These are phyloP conservation scores for Myodes glareolus DNA, from an alignment of 2,113 vertebrate genomes.

Conservation along the genomic window DNA sequence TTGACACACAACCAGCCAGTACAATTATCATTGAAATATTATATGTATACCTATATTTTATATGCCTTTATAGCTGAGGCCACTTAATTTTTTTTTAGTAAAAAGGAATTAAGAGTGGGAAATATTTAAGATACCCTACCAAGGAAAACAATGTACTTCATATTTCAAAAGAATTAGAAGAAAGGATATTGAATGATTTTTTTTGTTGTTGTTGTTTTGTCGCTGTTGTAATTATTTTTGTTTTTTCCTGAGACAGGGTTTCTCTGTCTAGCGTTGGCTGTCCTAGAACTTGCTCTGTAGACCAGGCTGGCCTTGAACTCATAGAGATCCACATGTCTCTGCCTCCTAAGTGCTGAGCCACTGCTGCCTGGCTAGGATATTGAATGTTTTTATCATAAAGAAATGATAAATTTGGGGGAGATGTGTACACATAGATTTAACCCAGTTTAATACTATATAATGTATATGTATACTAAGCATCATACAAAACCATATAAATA, in stretches of 20 bases:
- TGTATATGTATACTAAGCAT: neutral
- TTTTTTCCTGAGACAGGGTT: neutral
- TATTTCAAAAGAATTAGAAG: neutral
- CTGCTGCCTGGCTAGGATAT: neutral
- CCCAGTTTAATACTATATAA: neutral
- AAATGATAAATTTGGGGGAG: neutral
- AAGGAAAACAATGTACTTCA: neutral
- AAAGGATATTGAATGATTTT: neutral
- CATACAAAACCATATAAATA: neutral
- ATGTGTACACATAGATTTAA: neutral
- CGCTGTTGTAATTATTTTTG: neutral
- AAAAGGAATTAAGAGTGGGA: neutral
- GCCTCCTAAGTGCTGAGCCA: neutral
- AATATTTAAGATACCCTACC: neutral
- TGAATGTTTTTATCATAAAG: neutral
- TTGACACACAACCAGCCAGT: neutral
- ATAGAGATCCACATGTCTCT: neutral
- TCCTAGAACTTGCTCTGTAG: neutral
- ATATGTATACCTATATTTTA: neutral
- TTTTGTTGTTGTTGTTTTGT: neutral
- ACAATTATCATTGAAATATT: neutral
- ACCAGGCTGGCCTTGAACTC: neutral
- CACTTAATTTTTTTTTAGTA: neutral
- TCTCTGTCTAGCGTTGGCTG: too few relatives aligned
- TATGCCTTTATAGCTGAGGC: neutral